Conservation (phyloP, 2,797 vertebrate genomes). For the Sebastes reedi region DNA sequence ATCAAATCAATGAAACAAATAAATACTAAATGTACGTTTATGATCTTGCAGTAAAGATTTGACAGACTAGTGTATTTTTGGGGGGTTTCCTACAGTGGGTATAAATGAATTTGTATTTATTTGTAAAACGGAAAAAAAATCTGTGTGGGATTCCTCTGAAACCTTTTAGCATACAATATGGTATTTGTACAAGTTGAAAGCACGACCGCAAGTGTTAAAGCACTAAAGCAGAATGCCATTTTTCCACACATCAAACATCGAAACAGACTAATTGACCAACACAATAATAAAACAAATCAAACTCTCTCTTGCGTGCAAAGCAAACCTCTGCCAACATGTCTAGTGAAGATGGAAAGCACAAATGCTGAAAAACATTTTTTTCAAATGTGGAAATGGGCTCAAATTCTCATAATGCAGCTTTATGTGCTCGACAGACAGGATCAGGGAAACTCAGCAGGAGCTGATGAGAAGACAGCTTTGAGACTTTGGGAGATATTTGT, state of each 20-base stretch:
- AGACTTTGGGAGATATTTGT: conserved; percentile 64
- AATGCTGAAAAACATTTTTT: conserved; percentile 2
- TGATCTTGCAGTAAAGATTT: background rate
- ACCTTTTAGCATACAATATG: conserved; percentile 3
- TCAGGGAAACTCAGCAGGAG: conserved; percentile 17
- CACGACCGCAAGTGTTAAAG: conserved; percentile 21
- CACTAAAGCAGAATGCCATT: conserved; percentile 1
- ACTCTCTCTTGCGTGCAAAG: conserved; percentile 11
- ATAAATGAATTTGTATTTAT: conserved; percentile 37
- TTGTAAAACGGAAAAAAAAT: conserved; percentile 9
- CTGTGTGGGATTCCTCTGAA: conserved; percentile 29
- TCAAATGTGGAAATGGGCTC: conserved; percentile 14
- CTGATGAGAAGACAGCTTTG: conserved; percentile 49
- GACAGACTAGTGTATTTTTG: conserved; percentile 7
- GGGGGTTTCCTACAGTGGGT: conserved; percentile 17
- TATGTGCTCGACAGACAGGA: conserved; percentile 11
- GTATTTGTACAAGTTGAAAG: conserved; percentile 15
- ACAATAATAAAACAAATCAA: conserved; percentile 33
- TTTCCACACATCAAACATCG: conserved; percentile 23
- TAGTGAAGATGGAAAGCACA: conserved; percentile 3
- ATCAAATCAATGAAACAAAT: conserved; percentile 27
- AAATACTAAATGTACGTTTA: conserved; percentile 10
- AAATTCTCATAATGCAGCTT: conserved; percentile 2
- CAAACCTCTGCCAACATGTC: background rate
- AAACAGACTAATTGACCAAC: conserved; percentile 35